These are phyloP conservation scores for Leptinotarsa rubiginosa DNA, from an alignment of 2,888 invertebrate genomes.

Conservation along the genomic window DNA sequence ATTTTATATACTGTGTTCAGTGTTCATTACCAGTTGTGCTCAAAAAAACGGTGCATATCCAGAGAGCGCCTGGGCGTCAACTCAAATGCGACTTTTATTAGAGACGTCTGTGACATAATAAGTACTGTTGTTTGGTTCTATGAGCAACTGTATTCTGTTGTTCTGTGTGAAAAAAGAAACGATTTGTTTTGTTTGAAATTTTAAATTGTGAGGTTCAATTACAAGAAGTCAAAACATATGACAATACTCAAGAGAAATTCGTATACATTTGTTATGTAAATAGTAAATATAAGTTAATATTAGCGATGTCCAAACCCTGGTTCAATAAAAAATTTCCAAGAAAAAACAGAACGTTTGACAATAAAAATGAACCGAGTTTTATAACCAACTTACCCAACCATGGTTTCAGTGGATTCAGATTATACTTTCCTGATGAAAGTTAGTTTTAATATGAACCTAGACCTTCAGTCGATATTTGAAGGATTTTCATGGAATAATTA, in stretches of 20 bases:
- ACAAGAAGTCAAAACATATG: background rate
- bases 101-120: too few species aligned
- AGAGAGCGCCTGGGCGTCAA: too few species aligned
- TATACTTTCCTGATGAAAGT: conserved; percentile 78
- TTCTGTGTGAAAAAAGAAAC: too few species aligned
- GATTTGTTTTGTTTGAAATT: too few species aligned
- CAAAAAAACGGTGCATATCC: too few species aligned
- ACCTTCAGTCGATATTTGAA: background rate
- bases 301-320: conserved; percentile 42
- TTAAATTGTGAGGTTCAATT: too few species aligned
- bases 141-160: too few species aligned
- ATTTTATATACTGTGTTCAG: too few species aligned
- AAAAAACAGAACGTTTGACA: conserved; percentile 24
- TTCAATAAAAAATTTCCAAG: conserved; percentile 34
- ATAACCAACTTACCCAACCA: conserved; percentile 40
- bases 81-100: too few species aligned
- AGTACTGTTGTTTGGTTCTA: too few species aligned
- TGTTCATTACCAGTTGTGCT: too few species aligned
- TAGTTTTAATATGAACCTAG: conserved; percentile 7
- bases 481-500: conserved; percentile 27
- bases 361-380: conserved; percentile 32
- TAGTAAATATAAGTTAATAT: background rate
- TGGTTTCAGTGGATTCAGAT: conserved; percentile 74
- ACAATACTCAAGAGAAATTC: background rate
- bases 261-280: too few species aligned